phyloP scores from a whole-genome alignment of 2,113 vertebrate genomes.

The Epinephelus lanceolatus region DNA sequence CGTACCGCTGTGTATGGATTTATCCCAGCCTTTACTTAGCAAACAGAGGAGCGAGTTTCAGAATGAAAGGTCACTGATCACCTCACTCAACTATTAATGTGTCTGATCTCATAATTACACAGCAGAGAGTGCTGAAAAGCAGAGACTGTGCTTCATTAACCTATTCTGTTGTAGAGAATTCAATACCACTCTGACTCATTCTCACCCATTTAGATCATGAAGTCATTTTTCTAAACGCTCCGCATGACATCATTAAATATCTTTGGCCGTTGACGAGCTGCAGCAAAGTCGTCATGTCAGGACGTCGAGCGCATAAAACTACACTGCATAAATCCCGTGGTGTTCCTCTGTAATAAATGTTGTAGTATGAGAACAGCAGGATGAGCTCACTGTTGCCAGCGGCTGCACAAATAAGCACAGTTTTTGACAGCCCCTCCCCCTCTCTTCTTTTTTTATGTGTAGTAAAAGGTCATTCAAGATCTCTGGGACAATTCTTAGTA shows the following conservation, averaged over 20 bases:
- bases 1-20: constrained; percentile 12
- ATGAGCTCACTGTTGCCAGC: constrained; percentile 46
- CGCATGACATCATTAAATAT: constrained; percentile 28
- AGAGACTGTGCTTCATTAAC: constrained; percentile 22
- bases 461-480: constrained; percentile 50
- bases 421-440: constrained; percentile 14
- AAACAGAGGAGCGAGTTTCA: constrained; percentile 36
- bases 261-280: constrained; percentile 10
- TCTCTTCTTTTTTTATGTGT: not conserved
- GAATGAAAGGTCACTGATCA: constrained; percentile 52
- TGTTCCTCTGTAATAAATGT: constrained; percentile 39
- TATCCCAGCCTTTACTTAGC: constrained; percentile 15
- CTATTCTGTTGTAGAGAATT: constrained; percentile 28
- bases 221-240: constrained; percentile 16
- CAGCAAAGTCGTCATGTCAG: constrained; percentile 4
- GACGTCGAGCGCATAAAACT: constrained; percentile 4
- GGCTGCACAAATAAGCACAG: constrained; percentile 25
- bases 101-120: constrained; percentile 35
- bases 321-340: constrained; percentile 21
- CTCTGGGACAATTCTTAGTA: constrained; percentile 21
- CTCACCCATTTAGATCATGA: constrained; percentile 21
- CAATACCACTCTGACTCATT: constrained; percentile 20
- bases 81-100: constrained; percentile 37
- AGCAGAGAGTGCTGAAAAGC: not conserved
- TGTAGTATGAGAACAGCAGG: constrained; percentile 29